These are phyloP conservation scores for Umimayanthus chanpuru DNA, from an alignment of 92 coral and sea anemone species.

Conservation along the genomic window DNA sequence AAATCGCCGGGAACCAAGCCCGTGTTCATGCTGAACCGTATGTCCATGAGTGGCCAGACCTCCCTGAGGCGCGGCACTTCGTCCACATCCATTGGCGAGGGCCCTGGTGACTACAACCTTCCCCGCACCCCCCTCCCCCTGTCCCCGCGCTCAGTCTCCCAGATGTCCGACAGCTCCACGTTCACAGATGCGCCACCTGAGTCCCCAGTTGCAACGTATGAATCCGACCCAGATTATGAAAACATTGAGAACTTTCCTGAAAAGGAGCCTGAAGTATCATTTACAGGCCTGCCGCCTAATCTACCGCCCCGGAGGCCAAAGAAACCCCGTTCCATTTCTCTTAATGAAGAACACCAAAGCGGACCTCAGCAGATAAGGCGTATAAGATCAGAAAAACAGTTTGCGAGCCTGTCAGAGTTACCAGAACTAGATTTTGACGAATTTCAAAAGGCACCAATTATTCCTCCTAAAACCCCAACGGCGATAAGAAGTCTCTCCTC, in stretches of 20 bases:
- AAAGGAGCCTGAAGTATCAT: slow-evolving; percentile 55
- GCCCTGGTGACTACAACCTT: slow-evolving; percentile 46
- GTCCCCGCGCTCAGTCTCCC: slow-evolving; percentile 46
- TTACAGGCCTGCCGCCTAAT: slow-evolving; percentile 64
- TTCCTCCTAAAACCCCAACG: slow-evolving; percentile 49
- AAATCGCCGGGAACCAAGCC: slow-evolving; percentile 88
- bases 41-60: slow-evolving; percentile 72
- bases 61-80: slow-evolving; percentile 62
- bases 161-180: slow-evolving; percentile 65
- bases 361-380: slow-evolving; percentile 50
- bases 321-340: slow-evolving; percentile 71
- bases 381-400: slow-evolving; percentile 53
- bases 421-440: slow-evolving; percentile 41
- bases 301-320: slow-evolving; percentile 77
- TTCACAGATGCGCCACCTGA: slow-evolving; percentile 71
- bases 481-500: slow-evolving; percentile 19
- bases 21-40: slow-evolving; percentile 62
- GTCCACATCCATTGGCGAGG: slow-evolving; percentile 56
- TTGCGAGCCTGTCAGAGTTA: slow-evolving; percentile 31
- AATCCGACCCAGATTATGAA: slow-evolving; percentile 81
- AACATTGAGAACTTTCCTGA: slow-evolving; percentile 87
- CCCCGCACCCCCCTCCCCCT: slow-evolving; percentile 67
- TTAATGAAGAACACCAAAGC: slow-evolving; percentile 54
- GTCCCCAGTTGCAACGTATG: slow-evolving; percentile 61
- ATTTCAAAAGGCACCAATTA: slow-evolving; percentile 16